Percentiles rank a stretch among this genome's conserved stretches.
These are phyloP conservation scores for Porites lobata DNA, from an alignment of 92 coral and sea anemone genomes.

Conservation along the genomic window DNA sequence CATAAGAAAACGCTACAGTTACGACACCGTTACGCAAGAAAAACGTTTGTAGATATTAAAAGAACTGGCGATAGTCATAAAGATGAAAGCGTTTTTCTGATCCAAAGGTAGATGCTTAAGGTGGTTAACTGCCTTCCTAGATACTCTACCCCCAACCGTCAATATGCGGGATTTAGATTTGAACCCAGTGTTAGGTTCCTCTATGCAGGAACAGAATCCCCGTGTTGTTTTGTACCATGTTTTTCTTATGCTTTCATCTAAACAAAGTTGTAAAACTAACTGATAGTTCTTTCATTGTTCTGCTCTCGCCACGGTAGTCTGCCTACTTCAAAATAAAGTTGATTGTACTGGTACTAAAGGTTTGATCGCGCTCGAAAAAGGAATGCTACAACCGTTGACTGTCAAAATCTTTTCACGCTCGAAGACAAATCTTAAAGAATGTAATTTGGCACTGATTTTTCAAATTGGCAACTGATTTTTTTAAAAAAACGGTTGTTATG, in stretches of 20 bases:
- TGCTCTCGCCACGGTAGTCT: not conserved
- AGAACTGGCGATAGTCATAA: not conserved
- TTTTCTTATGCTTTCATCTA: not conserved
- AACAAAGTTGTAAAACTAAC: slow-evolving; percentile 14
- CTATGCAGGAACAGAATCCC: not conserved
- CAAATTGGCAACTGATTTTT: no score
- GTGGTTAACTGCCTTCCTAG: no score
- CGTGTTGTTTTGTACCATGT: slow-evolving; percentile 15
- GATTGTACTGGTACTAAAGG: not conserved
- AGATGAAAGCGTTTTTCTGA: not conserved
- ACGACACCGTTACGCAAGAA: not conserved
- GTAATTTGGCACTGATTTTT: no score
- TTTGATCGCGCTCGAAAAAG: not conserved
- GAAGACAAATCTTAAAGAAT: no score
- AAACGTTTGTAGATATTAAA: not conserved
- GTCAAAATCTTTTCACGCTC: no score
- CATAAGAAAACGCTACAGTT: not conserved
- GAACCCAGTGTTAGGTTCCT: not conserved
- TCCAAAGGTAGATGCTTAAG: no score
- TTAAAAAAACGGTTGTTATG: no score
- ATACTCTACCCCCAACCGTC: not conserved
- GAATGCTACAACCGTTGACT: not conserved
- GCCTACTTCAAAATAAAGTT: slow-evolving; percentile 7
- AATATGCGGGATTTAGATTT: not conserved
- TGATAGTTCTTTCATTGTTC: not conserved